Conservation (phyloP, 2,113 vertebrate genomes). For the Piaya cayana region DNA sequence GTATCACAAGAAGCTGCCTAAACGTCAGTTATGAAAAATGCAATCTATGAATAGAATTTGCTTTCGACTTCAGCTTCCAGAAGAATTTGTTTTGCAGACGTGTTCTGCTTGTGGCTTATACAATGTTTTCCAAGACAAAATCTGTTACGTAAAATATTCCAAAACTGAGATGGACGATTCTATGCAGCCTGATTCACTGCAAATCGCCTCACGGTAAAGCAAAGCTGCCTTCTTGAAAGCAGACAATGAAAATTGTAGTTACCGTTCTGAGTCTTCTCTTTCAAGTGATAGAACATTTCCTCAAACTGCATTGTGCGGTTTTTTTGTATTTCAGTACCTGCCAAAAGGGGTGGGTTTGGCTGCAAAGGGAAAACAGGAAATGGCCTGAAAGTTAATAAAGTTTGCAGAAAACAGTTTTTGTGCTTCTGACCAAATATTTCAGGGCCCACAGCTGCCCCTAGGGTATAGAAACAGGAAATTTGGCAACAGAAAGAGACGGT, state of each 20-base stretch:
- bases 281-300: not conserved
- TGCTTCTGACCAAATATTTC: constrained; percentile 2
- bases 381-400: constrained; percentile 62
- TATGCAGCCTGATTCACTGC: not conserved
- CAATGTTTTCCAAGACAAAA: not conserved
- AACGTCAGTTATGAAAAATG: not conserved
- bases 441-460: not conserved
- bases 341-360: constrained; percentile 62
- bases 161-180: not conserved
- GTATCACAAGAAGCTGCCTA: not conserved
- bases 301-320: not conserved
- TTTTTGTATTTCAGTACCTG: constrained; percentile 28
- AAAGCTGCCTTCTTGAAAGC: not conserved
- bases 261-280: not conserved
- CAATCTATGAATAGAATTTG: not conserved
- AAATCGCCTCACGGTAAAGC: not conserved
- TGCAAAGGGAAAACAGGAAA: constrained; percentile 71
- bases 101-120: not conserved
- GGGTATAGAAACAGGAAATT: constrained; percentile 15
- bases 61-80: not conserved
- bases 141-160: not conserved
- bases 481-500: not conserved
- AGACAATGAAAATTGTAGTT: not conserved
- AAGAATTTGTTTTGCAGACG: not conserved
- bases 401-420: constrained; percentile 60